Conservation (phyloP, 1,140 invertebrate species). For the Trypoxylus dichotomus region DNA sequence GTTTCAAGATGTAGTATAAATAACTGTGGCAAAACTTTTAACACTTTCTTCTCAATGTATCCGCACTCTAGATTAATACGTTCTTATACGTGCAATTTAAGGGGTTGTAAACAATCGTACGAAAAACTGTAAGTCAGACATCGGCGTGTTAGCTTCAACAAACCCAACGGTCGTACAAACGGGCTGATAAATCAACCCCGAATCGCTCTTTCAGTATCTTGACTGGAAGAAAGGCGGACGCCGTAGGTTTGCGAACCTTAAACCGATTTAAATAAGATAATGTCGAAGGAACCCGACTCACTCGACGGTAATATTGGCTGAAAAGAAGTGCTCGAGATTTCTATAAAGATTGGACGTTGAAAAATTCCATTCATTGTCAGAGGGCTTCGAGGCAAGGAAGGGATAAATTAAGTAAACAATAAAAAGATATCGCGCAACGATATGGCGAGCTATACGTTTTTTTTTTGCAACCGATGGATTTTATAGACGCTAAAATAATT, state of each 20-base stretch:
- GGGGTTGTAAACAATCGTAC: too few species aligned
- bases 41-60: neutral
- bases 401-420: too few species aligned
- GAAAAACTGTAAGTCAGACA: too few species aligned
- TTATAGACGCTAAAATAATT: too few species aligned
- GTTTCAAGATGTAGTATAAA: too few species aligned
- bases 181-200: neutral
- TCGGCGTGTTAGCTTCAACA: neutral
- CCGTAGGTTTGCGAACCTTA: neutral
- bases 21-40: neutral
- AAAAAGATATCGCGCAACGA: too few species aligned
- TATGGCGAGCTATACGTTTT: too few species aligned
- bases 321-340: constrained; percentile 3
- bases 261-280: constrained; percentile 1
- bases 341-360: neutral
- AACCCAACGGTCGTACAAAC: neutral
- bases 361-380: neutral
- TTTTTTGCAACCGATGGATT: too few species aligned
- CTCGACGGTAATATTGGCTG: neutral
- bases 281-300: neutral
- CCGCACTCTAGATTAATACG: too few species aligned
- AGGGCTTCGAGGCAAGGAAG: too few species aligned
- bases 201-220: neutral
- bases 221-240: neutral
- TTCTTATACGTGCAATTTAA: too few species aligned